Percentiles rank a stretch among this genome's conserved stretches.
Conservation (phyloP, 2,888 invertebrate species). For the Melanchra persicariae region DNA sequence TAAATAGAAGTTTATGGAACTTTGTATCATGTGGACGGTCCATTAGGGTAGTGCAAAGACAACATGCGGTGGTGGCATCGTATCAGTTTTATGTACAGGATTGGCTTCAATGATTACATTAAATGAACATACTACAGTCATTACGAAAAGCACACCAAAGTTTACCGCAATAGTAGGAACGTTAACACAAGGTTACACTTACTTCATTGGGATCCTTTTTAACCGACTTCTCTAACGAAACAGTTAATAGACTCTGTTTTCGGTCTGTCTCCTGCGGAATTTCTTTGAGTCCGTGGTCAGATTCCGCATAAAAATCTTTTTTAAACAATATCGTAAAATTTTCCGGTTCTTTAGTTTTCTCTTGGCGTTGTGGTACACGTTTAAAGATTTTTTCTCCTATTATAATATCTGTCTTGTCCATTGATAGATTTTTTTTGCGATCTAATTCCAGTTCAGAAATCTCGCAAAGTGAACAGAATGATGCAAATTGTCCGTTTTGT, state of each 20-base stretch:
- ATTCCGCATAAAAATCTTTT: conserved; percentile 62
- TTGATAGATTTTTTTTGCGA: background rate
- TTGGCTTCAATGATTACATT: too few relatives aligned
- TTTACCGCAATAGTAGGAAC: too few relatives aligned
- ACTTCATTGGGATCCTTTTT: conserved; percentile 10
- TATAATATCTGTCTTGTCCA: conserved; percentile 69
- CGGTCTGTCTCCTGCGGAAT: background rate
- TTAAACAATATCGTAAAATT: conserved; percentile 70
- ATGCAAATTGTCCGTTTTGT: background rate
- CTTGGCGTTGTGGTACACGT: conserved; percentile 59
- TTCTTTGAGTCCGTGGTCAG: background rate
- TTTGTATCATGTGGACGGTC: too few relatives aligned
- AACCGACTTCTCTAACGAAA: background rate
- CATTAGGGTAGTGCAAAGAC: too few relatives aligned
- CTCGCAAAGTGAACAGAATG: conserved; percentile 26
- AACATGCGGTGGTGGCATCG: too few relatives aligned
- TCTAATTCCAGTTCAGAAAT: conserved; percentile 37
- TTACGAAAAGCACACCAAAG: too few relatives aligned
- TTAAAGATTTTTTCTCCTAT: conserved; percentile 76
- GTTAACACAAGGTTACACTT: conserved; percentile 2
- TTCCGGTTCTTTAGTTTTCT: conserved; percentile 56
- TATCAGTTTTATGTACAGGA: too few relatives aligned
- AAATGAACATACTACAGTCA: too few relatives aligned
- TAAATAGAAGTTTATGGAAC: too few relatives aligned
- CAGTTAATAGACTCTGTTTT: background rate